These are phyloP conservation scores for Cremastinae sp. DNA, from an alignment of 2,888 invertebrate species.

Conservation along the genomic window DNA sequence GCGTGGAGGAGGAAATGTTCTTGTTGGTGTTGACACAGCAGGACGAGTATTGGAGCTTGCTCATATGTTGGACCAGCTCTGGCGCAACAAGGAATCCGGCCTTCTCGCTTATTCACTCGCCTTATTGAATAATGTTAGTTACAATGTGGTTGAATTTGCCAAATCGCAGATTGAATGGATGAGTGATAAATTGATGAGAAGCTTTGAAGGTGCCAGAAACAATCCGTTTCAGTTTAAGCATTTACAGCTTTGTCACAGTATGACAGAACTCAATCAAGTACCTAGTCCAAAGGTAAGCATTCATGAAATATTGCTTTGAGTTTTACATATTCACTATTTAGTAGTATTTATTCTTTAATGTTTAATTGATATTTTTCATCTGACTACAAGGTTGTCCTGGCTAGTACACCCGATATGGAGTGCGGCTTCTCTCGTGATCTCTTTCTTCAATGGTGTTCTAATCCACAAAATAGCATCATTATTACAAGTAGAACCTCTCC, in stretches of 20 bases:
- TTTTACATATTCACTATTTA: no score
- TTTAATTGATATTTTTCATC: no score
- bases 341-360: no score
- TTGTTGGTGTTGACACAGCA: conserved; percentile 98
- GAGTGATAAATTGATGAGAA: conserved; percentile 98
- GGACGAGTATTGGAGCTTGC: conserved; percentile 97
- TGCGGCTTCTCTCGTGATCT: conserved; percentile 96
- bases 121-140: conserved; percentile 96
- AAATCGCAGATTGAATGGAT: conserved; percentile 99
- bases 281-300: conserved; percentile 89
- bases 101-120: conserved; percentile 96
- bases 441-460: conserved; percentile 96
- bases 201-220: conserved; percentile 93
- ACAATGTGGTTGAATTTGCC: conserved; percentile 99
- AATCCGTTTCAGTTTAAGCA: conserved; percentile 98
- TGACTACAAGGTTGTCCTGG: conserved; percentile 90
- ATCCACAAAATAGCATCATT: conserved; percentile 96
- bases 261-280: conserved; percentile 91
- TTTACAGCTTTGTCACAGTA: conserved; percentile 95
- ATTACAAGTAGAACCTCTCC: conserved; percentile 93
- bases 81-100: conserved; percentile 97
- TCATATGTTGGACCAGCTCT: conserved; percentile 96
- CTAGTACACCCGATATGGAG: conserved; percentile 97
- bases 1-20: conserved; percentile 95
- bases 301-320: no score